Base-by-base conservation (phyloP, 2,797 vertebrate species). In the Smutsia gigantea region DNA sequence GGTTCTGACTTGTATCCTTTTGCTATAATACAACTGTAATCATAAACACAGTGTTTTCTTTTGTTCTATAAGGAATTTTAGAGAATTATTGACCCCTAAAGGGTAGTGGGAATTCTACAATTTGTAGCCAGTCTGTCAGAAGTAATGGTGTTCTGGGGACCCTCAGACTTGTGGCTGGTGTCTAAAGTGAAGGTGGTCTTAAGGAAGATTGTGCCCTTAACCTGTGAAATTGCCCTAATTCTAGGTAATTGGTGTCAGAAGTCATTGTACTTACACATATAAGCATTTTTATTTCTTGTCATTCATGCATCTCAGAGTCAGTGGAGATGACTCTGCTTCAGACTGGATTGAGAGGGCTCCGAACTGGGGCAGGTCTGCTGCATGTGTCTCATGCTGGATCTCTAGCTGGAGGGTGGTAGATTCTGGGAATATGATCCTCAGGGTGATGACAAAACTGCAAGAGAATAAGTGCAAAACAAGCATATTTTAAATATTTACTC, bases 271-370 rank as follows among this genome's bases (percentile, higher is more conserved):
- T 68, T 39, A 64, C 4, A 55, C 49, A 63, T 17, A 18, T 49
- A 75, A 93, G 15, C 13, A 29, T 90, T 93, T 83, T n/a, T 19
- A 59, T 57, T 37, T 72, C n/a, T 37, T 49, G 34, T 82, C 42
- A 10, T 4, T 51, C 23, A 18, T 49, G 19, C 3, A 55, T 29
- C 11, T 81, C 29, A 89, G 15, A 15, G 10, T 29, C 29, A 74
- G 4, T 10, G 49, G 55, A 21, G 29, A 31, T 27, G 66, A 13
- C 21, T 57, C 19, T 84, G 37, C 18, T 37, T 79, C 39, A 93
- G 31, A 66, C 7, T 66, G 9, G 25, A 59, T 15, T 23, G 14
- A 0, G 4, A 31, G 55, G 46, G 3, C 37, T 92, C 39, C 25
- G 61, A 57, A 69, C 4, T 19, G 49, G 5, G 42, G 17, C 34